Evolutionary conservation across 2,888 invertebrate genomes (phyloP).

Genomic region (Nemotelus pantherinus): DNA sequence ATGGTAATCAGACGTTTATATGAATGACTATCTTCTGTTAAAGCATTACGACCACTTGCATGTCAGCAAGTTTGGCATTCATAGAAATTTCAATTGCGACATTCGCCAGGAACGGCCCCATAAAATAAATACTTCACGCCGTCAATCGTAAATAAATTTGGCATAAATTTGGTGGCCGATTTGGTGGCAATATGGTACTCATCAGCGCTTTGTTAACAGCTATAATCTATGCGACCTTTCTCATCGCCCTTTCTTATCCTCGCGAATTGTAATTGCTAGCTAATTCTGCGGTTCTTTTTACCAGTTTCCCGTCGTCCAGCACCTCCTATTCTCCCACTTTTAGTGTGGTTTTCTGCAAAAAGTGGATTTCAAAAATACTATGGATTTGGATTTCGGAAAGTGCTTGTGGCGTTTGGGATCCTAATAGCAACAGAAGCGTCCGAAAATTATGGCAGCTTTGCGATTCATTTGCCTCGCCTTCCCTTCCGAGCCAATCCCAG

Average conservation of each 20-base stretch:
- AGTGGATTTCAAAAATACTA: constrained; percentile 18
- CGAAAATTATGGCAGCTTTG: constrained; percentile 48
- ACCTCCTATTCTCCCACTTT: too few species aligned
- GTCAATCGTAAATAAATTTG: too few species aligned
- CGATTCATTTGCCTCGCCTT: constrained; percentile 49
- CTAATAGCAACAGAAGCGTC: constrained; percentile 39
- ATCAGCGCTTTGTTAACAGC: constrained; percentile 19
- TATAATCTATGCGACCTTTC: constrained; percentile 12
- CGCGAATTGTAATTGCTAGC: constrained; percentile 16
- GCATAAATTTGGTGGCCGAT: too few species aligned
- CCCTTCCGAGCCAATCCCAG: constrained; percentile 44
- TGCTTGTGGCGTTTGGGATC: constrained; percentile 23
- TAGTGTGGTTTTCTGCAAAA: background rate
- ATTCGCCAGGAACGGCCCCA: too few species aligned
- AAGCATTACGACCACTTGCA: too few species aligned
- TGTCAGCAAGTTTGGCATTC: too few species aligned
- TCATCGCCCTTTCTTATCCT: constrained; percentile 2
- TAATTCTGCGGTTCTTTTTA: constrained; percentile 31
- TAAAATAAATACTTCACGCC: too few species aligned
- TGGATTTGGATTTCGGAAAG: constrained; percentile 11
- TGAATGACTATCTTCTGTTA: too few species aligned
- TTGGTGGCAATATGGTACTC: constrained; percentile 1
- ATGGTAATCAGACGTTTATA: too few species aligned
- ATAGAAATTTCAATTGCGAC: too few species aligned
- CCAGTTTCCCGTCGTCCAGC: background rate